phyloP scores from a whole-genome alignment of 2,888 invertebrate species.

The Beris chalybata region DNA sequence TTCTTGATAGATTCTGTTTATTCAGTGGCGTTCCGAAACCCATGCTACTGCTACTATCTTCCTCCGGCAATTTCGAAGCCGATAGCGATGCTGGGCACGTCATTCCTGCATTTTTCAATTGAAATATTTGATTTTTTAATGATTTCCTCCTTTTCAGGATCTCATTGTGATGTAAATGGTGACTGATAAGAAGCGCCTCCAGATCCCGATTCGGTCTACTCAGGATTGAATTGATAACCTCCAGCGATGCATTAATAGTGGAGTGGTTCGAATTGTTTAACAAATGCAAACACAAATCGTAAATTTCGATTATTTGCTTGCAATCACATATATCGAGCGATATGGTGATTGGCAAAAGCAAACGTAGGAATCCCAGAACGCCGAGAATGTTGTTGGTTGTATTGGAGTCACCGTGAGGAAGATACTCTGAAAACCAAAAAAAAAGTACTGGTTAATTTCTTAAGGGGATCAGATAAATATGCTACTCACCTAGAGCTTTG shows the following conservation, averaged over 20 bases:
- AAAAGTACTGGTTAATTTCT: neutral
- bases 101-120: constrained; percentile 53
- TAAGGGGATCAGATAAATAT: neutral
- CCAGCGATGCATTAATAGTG: constrained; percentile 83
- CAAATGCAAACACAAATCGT: constrained; percentile 75
- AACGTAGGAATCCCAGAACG: constrained; percentile 66
- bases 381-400: constrained; percentile 62
- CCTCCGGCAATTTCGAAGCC: constrained; percentile 30
- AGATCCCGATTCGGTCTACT: constrained; percentile 45
- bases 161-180: constrained; percentile 54
- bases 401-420: constrained; percentile 6
- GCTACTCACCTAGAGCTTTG: constrained; percentile 52
- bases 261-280: constrained; percentile 78
- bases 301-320: constrained; percentile 64
- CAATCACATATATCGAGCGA: constrained; percentile 46
- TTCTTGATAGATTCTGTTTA: constrained; percentile 42
- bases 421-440: constrained; percentile 1
- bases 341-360: constrained; percentile 63
- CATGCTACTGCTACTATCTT: constrained; percentile 33
- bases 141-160: constrained; percentile 55
- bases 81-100: constrained; percentile 37
- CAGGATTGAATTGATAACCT: constrained; percentile 59
- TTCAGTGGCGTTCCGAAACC: constrained; percentile 41
- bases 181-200: constrained; percentile 51
- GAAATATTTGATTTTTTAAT: constrained; percentile 57